Conservation (phyloP, 2,888 invertebrate genomes). For the Notodonta dromedarius region DNA sequence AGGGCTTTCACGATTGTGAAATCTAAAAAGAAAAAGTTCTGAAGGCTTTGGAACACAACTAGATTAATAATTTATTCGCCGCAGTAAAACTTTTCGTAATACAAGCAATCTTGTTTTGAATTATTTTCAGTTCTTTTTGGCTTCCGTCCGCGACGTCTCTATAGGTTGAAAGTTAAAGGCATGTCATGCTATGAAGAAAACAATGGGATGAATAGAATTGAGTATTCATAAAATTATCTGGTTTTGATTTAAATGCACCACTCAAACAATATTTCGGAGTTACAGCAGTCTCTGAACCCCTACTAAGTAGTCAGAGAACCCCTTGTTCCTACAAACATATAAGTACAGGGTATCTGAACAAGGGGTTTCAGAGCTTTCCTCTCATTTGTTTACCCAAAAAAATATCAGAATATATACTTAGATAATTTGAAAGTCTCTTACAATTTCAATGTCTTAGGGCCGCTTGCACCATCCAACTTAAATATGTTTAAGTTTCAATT, state of each 20-base stretch:
- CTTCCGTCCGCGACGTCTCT: constrained; percentile 38
- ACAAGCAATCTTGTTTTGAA: constrained; percentile 57
- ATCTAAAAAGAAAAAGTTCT: constrained; percentile 31
- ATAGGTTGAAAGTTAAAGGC: constrained; percentile 32
- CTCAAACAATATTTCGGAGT: too few relatives aligned
- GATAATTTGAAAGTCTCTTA: too few relatives aligned
- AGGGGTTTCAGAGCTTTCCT: too few relatives aligned
- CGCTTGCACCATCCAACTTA: too few relatives aligned
- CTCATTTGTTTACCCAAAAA: too few relatives aligned
- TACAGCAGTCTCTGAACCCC: too few relatives aligned
- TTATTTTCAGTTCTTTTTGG: constrained; percentile 50
- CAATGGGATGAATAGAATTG: neutral
- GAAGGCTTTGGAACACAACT: constrained; percentile 40
- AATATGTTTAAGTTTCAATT: too few relatives aligned
- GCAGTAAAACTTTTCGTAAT: constrained; percentile 56
- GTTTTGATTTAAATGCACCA: neutral
- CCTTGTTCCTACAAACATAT: too few relatives aligned
- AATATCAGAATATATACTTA: too few relatives aligned
- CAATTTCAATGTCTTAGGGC: too few relatives aligned
- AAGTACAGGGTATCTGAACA: too few relatives aligned
- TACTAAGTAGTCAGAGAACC: too few relatives aligned
- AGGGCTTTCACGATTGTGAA: constrained; percentile 20
- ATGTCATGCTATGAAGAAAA: constrained; percentile 37
- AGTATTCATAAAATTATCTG: neutral
- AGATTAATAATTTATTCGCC: constrained; percentile 52